These are phyloP conservation scores for Deilephila porcellus DNA, from an alignment of 2,888 invertebrate genomes.

Conservation along the genomic window DNA sequence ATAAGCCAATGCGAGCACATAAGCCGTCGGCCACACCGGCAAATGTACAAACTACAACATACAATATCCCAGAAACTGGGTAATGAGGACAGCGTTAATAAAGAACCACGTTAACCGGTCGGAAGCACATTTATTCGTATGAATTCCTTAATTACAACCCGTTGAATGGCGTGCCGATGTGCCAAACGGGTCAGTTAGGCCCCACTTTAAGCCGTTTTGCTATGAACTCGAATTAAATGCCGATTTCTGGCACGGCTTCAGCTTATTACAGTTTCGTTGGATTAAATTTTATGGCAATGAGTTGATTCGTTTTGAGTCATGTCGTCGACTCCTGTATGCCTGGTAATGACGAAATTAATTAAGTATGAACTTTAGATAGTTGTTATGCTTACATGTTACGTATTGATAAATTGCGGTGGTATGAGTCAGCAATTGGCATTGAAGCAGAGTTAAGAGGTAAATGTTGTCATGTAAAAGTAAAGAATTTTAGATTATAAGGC, in stretches of 20 bases:
- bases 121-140: slow-evolving; percentile 13
- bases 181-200: slow-evolving; percentile 24
- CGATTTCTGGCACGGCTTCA: slow-evolving; percentile 24
- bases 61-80: slow-evolving; percentile 26
- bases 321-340: neutral
- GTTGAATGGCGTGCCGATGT: slow-evolving; percentile 21
- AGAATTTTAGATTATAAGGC: too few species aligned
- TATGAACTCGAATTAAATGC: slow-evolving; percentile 17
- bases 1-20: slow-evolving; percentile 1
- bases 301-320: neutral
- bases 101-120: slow-evolving; percentile 11
- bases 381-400: too few species aligned
- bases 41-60: slow-evolving; percentile 3
- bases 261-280: slow-evolving; percentile 5
- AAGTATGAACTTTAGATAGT: too few species aligned
- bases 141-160: slow-evolving; percentile 30
- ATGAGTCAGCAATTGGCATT: too few species aligned
- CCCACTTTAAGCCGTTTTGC: neutral
- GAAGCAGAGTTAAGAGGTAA: too few species aligned
- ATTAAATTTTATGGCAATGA: neutral
- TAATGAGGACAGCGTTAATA: slow-evolving; percentile 23
- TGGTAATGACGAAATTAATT: neutral
- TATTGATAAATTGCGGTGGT: too few species aligned
- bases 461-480: too few species aligned
- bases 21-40: slow-evolving; percentile 3